These are phyloP conservation scores for Gortyna flavago DNA, from an alignment of 2,888 invertebrate genomes.

Conservation along the genomic window DNA sequence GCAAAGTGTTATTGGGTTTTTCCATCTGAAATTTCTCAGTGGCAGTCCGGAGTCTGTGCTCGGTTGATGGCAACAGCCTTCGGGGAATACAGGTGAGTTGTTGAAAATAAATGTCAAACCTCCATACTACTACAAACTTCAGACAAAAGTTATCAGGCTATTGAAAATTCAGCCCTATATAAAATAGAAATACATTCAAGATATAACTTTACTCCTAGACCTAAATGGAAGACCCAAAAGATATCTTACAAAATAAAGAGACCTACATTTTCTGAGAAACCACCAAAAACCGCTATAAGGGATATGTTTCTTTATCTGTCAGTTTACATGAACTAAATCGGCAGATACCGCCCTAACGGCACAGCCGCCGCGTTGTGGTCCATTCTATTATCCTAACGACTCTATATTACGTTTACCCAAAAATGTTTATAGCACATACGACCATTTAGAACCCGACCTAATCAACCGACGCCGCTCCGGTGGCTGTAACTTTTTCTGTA, in stretches of 20 bases:
- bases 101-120: too few relatives aligned
- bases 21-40: neutral
- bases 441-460: slow-evolving; percentile 82
- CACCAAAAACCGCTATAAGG: slow-evolving; percentile 53
- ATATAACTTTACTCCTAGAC: neutral
- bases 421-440: slow-evolving; percentile 84
- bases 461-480: slow-evolving; percentile 81
- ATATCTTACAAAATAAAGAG: slow-evolving; percentile 16
- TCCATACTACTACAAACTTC: too few relatives aligned
- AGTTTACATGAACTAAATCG: slow-evolving; percentile 74
- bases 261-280: slow-evolving; percentile 14
- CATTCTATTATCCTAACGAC: slow-evolving; percentile 88
- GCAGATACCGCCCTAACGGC: slow-evolving; percentile 64
- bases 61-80: too few relatives aligned
- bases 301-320: slow-evolving; percentile 71
- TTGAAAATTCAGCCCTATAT: too few relatives aligned
- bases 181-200: neutral
- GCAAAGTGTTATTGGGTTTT: neutral
- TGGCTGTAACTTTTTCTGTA: slow-evolving; percentile 71
- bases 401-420: slow-evolving; percentile 88
- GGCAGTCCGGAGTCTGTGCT: too few relatives aligned
- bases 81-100: too few relatives aligned
- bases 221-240: neutral
- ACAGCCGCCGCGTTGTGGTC: slow-evolving; percentile 71
- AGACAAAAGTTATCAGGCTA: too few relatives aligned